Evolutionary conservation across 2,888 invertebrate genomes (phyloP).

Genomic region (Tipula unca): DNA sequence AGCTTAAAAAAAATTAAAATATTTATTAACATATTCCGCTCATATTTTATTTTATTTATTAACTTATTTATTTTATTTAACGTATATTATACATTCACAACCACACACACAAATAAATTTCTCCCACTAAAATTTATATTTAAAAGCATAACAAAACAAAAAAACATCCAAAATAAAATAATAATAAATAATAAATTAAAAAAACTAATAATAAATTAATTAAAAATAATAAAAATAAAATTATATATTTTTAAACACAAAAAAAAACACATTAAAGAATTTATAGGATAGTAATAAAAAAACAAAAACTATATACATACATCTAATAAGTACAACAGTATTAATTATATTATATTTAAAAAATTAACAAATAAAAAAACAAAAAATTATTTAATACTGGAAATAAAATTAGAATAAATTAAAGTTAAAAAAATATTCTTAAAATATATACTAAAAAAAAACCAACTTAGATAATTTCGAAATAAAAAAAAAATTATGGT

Average conservation of each 20-base stretch:
- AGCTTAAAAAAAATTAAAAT: neutral
- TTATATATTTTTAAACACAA: slow-evolving; percentile 19
- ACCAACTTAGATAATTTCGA: neutral
- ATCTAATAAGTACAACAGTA: slow-evolving; percentile 26
- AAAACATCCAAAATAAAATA: neutral
- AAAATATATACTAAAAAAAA: slow-evolving; percentile 16
- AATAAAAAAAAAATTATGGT: slow-evolving; percentile 17
- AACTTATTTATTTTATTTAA: neutral
- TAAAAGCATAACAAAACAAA: neutral
- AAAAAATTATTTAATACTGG: slow-evolving; percentile 18
- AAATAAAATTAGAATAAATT: slow-evolving; percentile 18
- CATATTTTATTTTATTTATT: neutral
- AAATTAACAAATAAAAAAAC: neutral
- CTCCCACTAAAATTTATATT: neutral
- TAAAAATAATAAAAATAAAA: slow-evolving; percentile 10
- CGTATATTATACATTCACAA: neutral
- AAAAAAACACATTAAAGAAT: slow-evolving; percentile 14
- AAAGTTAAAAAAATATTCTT: slow-evolving; percentile 17
- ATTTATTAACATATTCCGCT: neutral
- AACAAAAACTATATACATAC: slow-evolving; percentile 18
- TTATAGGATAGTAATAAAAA: slow-evolving; percentile 17
- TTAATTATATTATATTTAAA: slow-evolving; percentile 22
- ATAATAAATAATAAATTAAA: neutral
- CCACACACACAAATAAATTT: neutral
- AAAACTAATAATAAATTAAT: slow-evolving; percentile 16